Evolutionary conservation across 2,113 vertebrate genomes (phyloP).

Genomic region (Amblyopsis rosae): DNA sequence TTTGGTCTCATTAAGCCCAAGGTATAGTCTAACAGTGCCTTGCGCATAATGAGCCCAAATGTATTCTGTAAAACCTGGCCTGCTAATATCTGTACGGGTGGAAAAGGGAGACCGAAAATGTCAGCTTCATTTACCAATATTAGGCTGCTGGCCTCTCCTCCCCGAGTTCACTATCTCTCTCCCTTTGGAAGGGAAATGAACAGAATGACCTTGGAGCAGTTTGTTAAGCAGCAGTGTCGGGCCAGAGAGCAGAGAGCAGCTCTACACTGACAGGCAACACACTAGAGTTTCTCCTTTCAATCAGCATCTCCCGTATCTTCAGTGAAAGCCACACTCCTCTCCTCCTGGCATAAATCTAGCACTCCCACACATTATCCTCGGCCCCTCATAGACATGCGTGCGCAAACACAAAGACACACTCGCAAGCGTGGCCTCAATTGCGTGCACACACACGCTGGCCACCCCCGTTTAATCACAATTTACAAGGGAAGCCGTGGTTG

Average conservation of each 20-base stretch:
- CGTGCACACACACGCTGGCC: slow-evolving; percentile 23
- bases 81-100: slow-evolving; percentile 9
- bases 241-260: slow-evolving; percentile 38
- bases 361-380: slow-evolving; percentile 28
- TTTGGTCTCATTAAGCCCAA: too few species aligned
- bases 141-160: slow-evolving; percentile 11
- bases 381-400: slow-evolving; percentile 5
- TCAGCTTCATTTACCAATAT: slow-evolving; percentile 40
- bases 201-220: slow-evolving; percentile 56
- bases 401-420: slow-evolving; percentile 37
- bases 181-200: slow-evolving; percentile 42
- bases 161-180: slow-evolving; percentile 5
- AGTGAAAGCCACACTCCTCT: slow-evolving; percentile 51
- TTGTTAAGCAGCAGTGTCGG: slow-evolving; percentile 60
- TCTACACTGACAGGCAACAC: slow-evolving; percentile 30
- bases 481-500: slow-evolving; percentile 42
- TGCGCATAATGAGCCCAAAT: slow-evolving; percentile 24
- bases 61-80: slow-evolving; percentile 26
- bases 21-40: slow-evolving; percentile 1
- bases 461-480: slow-evolving; percentile 42
- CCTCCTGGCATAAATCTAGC: slow-evolving; percentile 43
- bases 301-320: slow-evolving; percentile 45
- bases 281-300: slow-evolving; percentile 43
- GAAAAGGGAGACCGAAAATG: slow-evolving; percentile 20
- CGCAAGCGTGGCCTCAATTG: neutral